phyloP scores from a whole-genome alignment of 1,140 invertebrate species.

The Drosophila parabipectinata region DNA sequence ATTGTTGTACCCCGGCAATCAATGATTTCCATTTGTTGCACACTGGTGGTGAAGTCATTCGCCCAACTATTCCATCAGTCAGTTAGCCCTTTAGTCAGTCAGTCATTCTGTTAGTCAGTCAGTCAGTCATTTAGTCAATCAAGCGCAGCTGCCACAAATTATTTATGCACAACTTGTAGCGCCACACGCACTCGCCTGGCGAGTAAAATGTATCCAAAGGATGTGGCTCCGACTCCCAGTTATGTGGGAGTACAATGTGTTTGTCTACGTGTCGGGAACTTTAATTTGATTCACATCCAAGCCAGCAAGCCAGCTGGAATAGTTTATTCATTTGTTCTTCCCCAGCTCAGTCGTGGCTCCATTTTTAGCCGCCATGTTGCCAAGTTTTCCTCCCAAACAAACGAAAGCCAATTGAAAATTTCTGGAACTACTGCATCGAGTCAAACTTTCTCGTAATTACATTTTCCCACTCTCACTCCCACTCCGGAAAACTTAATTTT shows the following conservation, averaged over 20 bases:
- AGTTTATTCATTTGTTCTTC: constrained; percentile 42
- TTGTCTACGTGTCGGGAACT: constrained; percentile 59
- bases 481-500: background rate
- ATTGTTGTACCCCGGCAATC: constrained; percentile 27
- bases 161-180: constrained; percentile 67
- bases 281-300: constrained; percentile 31
- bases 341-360: constrained; percentile 1
- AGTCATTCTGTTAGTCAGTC: constrained; percentile 7
- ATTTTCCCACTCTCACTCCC: constrained; percentile 11
- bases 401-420: constrained; percentile 26
- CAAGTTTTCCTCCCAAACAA: constrained; percentile 10
- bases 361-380: constrained; percentile 24
- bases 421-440: constrained; percentile 31
- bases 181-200: constrained; percentile 28
- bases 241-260: constrained; percentile 43
- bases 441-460: constrained; percentile 35
- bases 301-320: constrained; percentile 15
- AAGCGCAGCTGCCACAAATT: constrained; percentile 56
- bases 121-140: constrained; percentile 44
- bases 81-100: constrained; percentile 1
- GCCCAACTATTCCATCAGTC: constrained; percentile 14
- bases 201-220: constrained; percentile 49
- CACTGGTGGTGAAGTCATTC: constrained; percentile 20
- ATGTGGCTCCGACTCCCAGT: constrained; percentile 24
- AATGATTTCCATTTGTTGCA: constrained; percentile 50